Conservation (phyloP, 1,140 invertebrate species). For the Papilio xuthus region DNA sequence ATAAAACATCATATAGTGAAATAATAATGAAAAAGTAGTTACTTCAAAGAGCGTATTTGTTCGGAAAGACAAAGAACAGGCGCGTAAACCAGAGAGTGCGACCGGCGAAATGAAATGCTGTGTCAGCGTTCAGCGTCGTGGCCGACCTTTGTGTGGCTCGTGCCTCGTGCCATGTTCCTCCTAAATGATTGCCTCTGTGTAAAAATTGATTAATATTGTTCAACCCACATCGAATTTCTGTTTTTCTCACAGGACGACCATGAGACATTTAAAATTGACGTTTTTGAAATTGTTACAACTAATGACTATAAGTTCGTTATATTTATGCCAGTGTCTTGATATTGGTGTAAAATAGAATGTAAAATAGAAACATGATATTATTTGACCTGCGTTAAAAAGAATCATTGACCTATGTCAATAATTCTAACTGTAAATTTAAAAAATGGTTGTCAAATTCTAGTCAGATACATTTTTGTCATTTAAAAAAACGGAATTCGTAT, state of each 20-base stretch:
- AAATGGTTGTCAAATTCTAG: background rate
- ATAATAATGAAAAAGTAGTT: conserved; percentile 59
- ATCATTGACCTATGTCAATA: too few species aligned
- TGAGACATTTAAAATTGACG: too few species aligned
- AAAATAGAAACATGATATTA: too few species aligned
- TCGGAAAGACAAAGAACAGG: conserved; percentile 65
- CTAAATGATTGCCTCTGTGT: conserved; percentile 62
- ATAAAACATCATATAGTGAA: conserved; percentile 44
- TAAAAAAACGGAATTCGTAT: background rate
- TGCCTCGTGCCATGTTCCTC: conserved; percentile 48
- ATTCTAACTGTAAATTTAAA: background rate
- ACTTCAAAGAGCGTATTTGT: conserved; percentile 61
- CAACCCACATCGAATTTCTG: conserved; percentile 45
- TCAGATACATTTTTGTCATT: background rate
- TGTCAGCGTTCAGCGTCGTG: conserved; percentile 56
- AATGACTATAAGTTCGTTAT: too few species aligned
- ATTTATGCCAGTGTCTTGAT: too few species aligned
- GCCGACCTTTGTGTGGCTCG: conserved; percentile 61
- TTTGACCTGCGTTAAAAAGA: too few species aligned
- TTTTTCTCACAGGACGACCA: too few species aligned
- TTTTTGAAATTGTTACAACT: too few species aligned
- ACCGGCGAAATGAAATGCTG: conserved; percentile 70
- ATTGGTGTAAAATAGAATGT: too few species aligned
- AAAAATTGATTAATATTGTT: conserved; percentile 75
- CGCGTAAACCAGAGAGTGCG: conserved; percentile 55